These are phyloP conservation scores for Montipora efflorescens DNA, from an alignment of 64 coral and sea anemone species.

Conservation along the genomic window DNA sequence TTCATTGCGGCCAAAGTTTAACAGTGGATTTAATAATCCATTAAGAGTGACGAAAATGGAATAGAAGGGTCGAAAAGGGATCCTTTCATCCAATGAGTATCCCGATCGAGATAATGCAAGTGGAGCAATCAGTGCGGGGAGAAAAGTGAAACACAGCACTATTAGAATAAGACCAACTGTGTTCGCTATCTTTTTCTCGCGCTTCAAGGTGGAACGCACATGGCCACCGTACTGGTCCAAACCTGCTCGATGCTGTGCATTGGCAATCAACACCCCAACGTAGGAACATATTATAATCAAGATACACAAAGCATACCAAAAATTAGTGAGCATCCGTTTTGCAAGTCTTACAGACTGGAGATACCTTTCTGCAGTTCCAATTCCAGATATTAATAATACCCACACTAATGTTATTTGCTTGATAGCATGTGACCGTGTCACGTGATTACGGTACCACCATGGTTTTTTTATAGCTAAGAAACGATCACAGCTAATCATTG, in stretches of 20 bases:
- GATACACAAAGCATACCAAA: not conserved
- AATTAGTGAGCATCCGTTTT: not conserved
- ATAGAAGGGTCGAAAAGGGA: not conserved
- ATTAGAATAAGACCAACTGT: slow-evolving; percentile 6
- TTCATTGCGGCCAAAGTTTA: not conserved
- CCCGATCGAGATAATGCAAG: too few relatives aligned
- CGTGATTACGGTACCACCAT: not conserved
- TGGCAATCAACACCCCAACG: not conserved
- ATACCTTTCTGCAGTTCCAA: not conserved
- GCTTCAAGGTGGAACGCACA: not conserved
- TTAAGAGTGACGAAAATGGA: not conserved
- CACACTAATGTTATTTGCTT: not conserved
- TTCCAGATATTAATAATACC: not conserved
- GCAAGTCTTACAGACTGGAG: not conserved
- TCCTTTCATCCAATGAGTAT: not conserved
- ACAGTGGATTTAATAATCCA: not conserved
- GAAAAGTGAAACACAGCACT: not conserved
- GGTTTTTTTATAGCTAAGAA: not conserved
- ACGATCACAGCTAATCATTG: not conserved
- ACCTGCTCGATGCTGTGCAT: not conserved
- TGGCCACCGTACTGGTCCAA: not conserved
- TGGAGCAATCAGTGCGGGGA: not conserved
- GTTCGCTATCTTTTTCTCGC: slow-evolving; percentile 3
- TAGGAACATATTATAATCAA: not conserved
- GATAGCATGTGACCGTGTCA: not conserved